These are phyloP conservation scores for Stichodactyla mertensii DNA, from an alignment of 64 coral and sea anemone genomes.

Conservation along the genomic window DNA sequence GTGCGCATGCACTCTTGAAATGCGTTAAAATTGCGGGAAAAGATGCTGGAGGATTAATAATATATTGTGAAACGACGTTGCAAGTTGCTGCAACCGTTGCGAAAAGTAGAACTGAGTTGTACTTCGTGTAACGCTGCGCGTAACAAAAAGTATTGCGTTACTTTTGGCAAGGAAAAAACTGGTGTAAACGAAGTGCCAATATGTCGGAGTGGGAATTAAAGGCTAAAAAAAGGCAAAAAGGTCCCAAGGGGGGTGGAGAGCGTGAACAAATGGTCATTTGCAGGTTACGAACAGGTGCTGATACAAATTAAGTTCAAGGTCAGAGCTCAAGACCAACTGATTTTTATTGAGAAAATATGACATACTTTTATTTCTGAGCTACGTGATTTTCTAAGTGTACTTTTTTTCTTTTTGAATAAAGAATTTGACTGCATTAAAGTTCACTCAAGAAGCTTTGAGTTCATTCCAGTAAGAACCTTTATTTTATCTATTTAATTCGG, in stretches of 20 bases:
- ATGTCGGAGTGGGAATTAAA: neutral
- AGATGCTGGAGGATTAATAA: too few relatives aligned
- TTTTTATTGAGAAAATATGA: neutral
- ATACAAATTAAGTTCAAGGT: neutral
- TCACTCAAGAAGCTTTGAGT: too few relatives aligned
- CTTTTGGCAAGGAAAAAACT: neutral
- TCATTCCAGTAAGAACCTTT: too few relatives aligned
- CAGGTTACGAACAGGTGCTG: neutral
- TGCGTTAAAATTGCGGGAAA: too few relatives aligned
- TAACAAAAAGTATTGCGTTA: too few relatives aligned
- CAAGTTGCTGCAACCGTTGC: too few relatives aligned
- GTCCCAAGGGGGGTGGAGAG: neutral
- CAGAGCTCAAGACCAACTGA: neutral
- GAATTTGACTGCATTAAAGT: neutral
- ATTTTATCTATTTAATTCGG: too few relatives aligned
- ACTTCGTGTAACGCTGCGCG: too few relatives aligned
- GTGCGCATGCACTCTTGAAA: too few relatives aligned
- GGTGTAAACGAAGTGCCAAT: neutral
- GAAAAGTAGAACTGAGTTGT: too few relatives aligned
- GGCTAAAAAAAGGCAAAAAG: neutral
- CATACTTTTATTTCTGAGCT: neutral
- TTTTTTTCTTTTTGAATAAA: neutral
- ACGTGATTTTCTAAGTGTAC: neutral
- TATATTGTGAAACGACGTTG: too few relatives aligned
- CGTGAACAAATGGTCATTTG: neutral